phyloP scores from a whole-genome alignment of 2,797 vertebrate species.

The Danio choprae region DNA sequence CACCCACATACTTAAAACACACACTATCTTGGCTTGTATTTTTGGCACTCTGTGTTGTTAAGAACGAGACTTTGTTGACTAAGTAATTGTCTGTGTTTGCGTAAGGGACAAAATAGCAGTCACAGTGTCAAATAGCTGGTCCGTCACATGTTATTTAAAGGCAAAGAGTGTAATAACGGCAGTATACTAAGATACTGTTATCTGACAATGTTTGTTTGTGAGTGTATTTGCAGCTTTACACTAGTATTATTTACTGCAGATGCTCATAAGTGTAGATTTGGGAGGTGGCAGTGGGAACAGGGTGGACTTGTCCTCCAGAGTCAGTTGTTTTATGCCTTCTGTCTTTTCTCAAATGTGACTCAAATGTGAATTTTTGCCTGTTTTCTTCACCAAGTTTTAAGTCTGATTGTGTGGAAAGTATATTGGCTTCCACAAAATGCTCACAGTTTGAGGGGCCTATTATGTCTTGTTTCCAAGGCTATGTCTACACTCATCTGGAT shows the following conservation, averaged over 20 bases:
- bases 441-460: too few species aligned
- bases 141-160: conserved; percentile 27
- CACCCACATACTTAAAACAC: conserved; percentile 25
- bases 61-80: conserved; percentile 19
- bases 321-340: too few species aligned
- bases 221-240: conserved; percentile 30
- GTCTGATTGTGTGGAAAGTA: too few species aligned
- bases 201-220: conserved; percentile 20
- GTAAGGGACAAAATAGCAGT: conserved; percentile 8
- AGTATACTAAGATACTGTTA: conserved; percentile 7
- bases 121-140: conserved; percentile 8
- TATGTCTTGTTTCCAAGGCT: too few species aligned
- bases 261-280: not conserved
- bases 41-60: conserved; percentile 3
- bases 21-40: not conserved
- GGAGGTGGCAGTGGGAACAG: not conserved
- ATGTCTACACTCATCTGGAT: too few species aligned
- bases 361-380: too few species aligned
- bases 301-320: not conserved
- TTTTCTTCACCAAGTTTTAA: too few species aligned
- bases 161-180: conserved; percentile 39
- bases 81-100: conserved; percentile 30
- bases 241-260: conserved; percentile 17
- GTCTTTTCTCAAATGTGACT: too few species aligned
- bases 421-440: too few species aligned